These are phyloP conservation scores for Campoplex nolae DNA, from an alignment of 2,888 invertebrate species.

Conservation along the genomic window DNA sequence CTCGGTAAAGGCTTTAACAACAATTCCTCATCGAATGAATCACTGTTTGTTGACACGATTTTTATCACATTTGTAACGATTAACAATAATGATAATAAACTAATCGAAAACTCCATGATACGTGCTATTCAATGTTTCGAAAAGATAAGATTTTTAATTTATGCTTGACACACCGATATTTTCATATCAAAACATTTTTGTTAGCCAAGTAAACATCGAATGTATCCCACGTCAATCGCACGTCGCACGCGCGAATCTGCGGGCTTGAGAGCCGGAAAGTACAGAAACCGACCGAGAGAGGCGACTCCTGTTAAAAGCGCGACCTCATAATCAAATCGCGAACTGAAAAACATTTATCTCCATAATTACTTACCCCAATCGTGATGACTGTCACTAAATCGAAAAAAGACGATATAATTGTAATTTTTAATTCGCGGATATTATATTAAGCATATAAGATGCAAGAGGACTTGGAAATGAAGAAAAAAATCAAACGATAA, in stretches of 20 bases:
- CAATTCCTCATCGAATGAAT: constrained; percentile 95
- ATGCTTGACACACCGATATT: constrained; percentile 4
- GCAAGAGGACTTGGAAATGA: constrained; percentile 55
- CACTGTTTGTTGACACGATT: constrained; percentile 82
- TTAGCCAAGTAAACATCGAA: background rate
- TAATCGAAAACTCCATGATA: constrained; percentile 45
- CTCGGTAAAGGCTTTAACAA: constrained; percentile 93
- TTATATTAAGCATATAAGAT: background rate
- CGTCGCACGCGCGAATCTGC: background rate
- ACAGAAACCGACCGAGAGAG: background rate
- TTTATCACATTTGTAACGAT: constrained; percentile 37
- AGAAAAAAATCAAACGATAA: constrained; percentile 50
- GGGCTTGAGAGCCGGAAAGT: background rate
- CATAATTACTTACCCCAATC: background rate
- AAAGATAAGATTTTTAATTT: background rate
- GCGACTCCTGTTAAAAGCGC: background rate
- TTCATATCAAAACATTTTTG: constrained; percentile 12
- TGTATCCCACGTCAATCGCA: background rate
- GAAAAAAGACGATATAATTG: no score
- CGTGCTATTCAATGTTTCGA: background rate
- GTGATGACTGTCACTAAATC: background rate
- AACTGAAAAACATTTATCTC: background rate
- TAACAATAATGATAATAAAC: constrained; percentile 33
- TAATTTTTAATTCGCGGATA: no score
- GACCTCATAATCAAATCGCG: background rate